These are phyloP conservation scores for Rhyzopertha dominica DNA, from an alignment of 1,140 invertebrate species.

Conservation along the genomic window DNA sequence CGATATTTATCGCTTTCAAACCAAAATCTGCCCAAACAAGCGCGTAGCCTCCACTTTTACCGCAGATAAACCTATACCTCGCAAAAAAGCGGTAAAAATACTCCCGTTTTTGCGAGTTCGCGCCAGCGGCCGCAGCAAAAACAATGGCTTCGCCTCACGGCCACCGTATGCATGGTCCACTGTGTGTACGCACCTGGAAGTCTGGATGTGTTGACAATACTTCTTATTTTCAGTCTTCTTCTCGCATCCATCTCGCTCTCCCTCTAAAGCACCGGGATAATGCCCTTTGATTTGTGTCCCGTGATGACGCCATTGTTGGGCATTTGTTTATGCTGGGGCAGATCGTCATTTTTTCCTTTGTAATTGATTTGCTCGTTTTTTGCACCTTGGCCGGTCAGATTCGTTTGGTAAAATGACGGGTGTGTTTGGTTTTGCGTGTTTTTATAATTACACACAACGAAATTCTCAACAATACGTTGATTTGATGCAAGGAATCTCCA, in stretches of 20 bases:
- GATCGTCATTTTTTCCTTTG: slow-evolving; percentile 10
- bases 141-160: neutral
- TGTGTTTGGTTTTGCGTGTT: too few relatives aligned
- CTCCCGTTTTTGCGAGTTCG: slow-evolving; percentile 1
- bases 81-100: slow-evolving; percentile 1
- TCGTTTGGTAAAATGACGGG: too few relatives aligned
- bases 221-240: slow-evolving; percentile 18
- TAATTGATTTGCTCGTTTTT: too few relatives aligned
- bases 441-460: too few relatives aligned
- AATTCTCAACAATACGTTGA: too few relatives aligned
- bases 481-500: too few relatives aligned
- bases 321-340: slow-evolving; percentile 23
- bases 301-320: slow-evolving; percentile 22
- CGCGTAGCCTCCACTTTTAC: neutral
- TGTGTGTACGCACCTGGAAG: slow-evolving; percentile 25
- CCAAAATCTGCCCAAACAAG: neutral
- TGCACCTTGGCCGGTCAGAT: too few relatives aligned
- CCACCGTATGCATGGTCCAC: slow-evolving; percentile 13
- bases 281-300: slow-evolving; percentile 26
- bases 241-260: slow-evolving; percentile 12
- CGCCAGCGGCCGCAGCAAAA: neutral
- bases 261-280: slow-evolving; percentile 17
- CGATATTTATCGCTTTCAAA: neutral
- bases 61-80: neutral
- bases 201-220: slow-evolving; percentile 25